Base-by-base conservation (phyloP, 2,113 vertebrate genomes). In the Cercocebus atys region DNA sequence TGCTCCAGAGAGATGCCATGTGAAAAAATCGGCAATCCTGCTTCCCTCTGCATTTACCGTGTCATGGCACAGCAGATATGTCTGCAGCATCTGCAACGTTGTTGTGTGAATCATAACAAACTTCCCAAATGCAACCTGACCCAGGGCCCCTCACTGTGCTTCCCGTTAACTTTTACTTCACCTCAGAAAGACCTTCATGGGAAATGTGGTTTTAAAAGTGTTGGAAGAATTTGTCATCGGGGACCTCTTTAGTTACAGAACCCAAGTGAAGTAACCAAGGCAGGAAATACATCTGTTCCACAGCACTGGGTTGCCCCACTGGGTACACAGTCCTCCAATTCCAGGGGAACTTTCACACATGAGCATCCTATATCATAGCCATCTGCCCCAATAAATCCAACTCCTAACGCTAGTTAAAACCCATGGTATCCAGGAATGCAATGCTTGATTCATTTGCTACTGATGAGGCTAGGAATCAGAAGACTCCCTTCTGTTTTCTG, bases 151-250 rank as follows among this genome's bases (percentile, higher is more conserved):
- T 96, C 90, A 14, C 95, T 64, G 72, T 61, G 88, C 93, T 90
- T 94, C 81, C 88, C 32, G 5, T 95, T 94, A 92, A 88, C 95
- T 88, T 97, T 92, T 68, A 72, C 94, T 96, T 97, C 94, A 97
- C 95, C 81, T 94, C 95, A 4, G 72, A 94, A 90, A 97, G 96
- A 88, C 93, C 94, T 96, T 97, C 94, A 20, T 90, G 95, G 97
- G 97, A 98, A 98, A 97, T 96, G 94, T 35, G 97, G 97, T 98
- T 97, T 96, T 85, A 66, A 96, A 92, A 95, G 92, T 88, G 97
- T 88, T 96, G 85, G 97, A 97, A 93, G 96, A 95, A 97, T 98
- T 89, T 70, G 94, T 95, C 96, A 90, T 64, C n/a, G 2, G 94
- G 96, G 97, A 96, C 90, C 57, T 96, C 96, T 97, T 94, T n/a